Conservation (phyloP, 2,113 vertebrate species). For the Mohoua ochrocephala region DNA sequence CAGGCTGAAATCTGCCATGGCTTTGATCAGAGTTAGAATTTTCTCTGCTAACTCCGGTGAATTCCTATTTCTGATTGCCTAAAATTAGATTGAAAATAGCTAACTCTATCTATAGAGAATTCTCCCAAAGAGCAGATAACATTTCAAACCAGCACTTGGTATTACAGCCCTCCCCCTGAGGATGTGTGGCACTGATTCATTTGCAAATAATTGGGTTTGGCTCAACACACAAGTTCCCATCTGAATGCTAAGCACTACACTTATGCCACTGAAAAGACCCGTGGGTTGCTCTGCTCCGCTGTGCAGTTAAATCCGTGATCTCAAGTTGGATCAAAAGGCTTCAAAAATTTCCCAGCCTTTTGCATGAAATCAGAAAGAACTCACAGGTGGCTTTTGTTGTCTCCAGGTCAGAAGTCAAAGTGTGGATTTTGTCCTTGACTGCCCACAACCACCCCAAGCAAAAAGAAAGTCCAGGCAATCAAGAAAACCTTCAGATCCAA, state of each 20-base stretch:
- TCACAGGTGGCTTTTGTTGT: background rate
- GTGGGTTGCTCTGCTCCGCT: background rate
- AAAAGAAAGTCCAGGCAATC: background rate
- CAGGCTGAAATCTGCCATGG: background rate
- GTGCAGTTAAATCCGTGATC: background rate
- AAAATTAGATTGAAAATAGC: background rate
- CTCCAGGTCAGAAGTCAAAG: background rate
- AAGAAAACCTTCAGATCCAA: background rate
- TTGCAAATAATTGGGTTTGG: slow-evolving; percentile 31
- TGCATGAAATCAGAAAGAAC: background rate
- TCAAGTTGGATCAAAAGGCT: background rate
- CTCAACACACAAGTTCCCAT: background rate
- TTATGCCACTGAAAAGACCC: background rate
- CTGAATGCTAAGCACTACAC: background rate
- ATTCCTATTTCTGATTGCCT: background rate
- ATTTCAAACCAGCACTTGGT: background rate
- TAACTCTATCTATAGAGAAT: background rate
- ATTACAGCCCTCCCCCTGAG: background rate
- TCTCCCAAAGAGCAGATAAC: background rate
- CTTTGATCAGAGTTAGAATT: background rate
- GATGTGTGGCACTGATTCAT: background rate
- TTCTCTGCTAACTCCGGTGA: background rate
- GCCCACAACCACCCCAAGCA: background rate
- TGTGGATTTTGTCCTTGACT: background rate
- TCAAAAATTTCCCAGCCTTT: background rate